Evolutionary conservation across 1,140 invertebrate species (phyloP).

Genomic region (Drosophila eugracilis): DNA sequence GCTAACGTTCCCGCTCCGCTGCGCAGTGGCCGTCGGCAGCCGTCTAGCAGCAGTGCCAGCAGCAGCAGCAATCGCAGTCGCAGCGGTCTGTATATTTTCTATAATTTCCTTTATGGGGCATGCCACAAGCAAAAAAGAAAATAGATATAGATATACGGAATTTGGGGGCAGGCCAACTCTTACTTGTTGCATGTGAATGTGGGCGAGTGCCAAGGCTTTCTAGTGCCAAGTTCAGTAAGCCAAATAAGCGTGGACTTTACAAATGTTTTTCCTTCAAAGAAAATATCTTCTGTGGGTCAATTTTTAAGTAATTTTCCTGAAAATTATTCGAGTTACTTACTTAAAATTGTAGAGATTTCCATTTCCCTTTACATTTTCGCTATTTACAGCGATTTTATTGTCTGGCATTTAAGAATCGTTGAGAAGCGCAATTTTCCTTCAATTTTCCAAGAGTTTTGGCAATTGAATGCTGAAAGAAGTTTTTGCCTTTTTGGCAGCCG

Average conservation of each 20-base stretch:
- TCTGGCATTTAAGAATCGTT: background rate
- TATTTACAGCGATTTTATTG: too few species aligned
- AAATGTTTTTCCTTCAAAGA: background rate
- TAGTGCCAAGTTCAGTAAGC: background rate
- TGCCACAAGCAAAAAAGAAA: too few species aligned
- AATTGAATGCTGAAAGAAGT: background rate
- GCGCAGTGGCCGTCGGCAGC: constrained; percentile 45
- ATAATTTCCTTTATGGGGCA: too few species aligned
- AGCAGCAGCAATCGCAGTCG: constrained; percentile 73
- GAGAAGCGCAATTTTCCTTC: background rate
- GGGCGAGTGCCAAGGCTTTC: background rate
- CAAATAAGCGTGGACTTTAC: too few species aligned
- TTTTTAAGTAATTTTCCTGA: too few species aligned
- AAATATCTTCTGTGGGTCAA: too few species aligned
- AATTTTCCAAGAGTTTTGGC: background rate
- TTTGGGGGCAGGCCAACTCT: constrained; percentile 1
- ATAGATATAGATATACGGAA: too few species aligned
- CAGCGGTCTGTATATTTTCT: constrained; percentile 69
- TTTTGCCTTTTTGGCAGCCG: constrained; percentile 2
- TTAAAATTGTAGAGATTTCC: too few species aligned
- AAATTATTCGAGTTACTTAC: too few species aligned
- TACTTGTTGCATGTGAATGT: constrained; percentile 21
- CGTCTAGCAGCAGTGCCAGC: constrained; percentile 70
- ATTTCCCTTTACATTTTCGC: too few species aligned
- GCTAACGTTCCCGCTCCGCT: constrained; percentile 38